Base-by-base conservation (phyloP, 2,113 vertebrate genomes). In the Toxostoma redivivum region DNA sequence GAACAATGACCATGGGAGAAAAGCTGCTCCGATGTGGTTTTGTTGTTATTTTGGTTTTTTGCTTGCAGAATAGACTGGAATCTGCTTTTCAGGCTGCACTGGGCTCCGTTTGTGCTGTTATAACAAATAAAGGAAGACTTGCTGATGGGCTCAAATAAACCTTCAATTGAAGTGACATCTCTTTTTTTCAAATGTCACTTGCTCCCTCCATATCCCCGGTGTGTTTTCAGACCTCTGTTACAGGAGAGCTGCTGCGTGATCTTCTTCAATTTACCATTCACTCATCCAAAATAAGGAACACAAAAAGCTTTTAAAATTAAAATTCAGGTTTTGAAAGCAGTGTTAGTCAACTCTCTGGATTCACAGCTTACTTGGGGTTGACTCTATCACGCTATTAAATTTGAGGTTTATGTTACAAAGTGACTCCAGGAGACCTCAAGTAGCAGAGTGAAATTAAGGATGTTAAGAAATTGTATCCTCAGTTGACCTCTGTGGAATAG, bases 31-130 rank as follows among this genome's bases (percentile, higher is more conserved):
- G 0, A 71, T 97, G 94, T 95, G 94, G 92, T 91, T 97, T 95
- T 97, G 88, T 97, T 96, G 94, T 97, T 97, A 93, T 96, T 96
- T 94, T 95, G 92, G 6, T 86, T 95, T 93, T 57, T 80, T 88
- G 47, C 91, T 94, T 95, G 94, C 95, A 91, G 92, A 95, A 95
- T 94, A 94, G 88, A 19, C 85, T 93, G 92, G 90, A 94, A 95
- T 97, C 60, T 79, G 45, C 56, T 84, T 96, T 94, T 86, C 88
- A 90, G 95, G 80, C 93, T 94, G 82, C 64, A 56, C 8, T 93
- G 94, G 82, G 69, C 93, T 93, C 92, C 70, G 20, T 84, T 92
- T 81, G 86, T 88, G 87, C 80, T 85, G 80, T 58, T 96, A 45
- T 64, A 95, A 93, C 86, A 96, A 95, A 96, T 93, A 70, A 92